Base-by-base conservation (phyloP, 2,888 invertebrate genomes). In the Aricia artaxerxes region DNA sequence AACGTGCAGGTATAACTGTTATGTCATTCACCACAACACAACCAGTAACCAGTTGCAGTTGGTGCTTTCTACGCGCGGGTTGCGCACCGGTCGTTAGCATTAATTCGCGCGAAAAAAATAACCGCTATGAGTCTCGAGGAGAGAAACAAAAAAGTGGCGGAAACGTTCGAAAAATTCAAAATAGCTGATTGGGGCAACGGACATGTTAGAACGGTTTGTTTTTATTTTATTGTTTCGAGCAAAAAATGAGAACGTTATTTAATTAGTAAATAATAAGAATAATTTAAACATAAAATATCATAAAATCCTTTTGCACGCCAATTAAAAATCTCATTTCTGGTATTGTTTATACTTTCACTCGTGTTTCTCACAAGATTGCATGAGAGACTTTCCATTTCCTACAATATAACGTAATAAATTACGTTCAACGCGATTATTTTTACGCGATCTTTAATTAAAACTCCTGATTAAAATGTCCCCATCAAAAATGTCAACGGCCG, bases 131-230 rank as follows among this genome's bases (percentile, higher is more conserved):
- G 94, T 86, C 86, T 94, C 82, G 92, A 93, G 82, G 87, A 86
- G 83, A 90, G 95, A 81, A 93, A 93, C 79, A 89, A 91, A 85
- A 95, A 94, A 85, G 88, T 95, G 31, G 87, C 88, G 3, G 95
- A 93, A 64, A 92, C 92, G 60, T 94, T 89, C 80, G 94, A 94
- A 83, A 94, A 91, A 85, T 94, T 87, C 83, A 93, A 92, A 83
- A 93, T 93, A 79, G 91, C 88, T 4, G 86, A 91, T 84, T 94
- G 94, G 94, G 94, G 94, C 44, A 89, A 89, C 77, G 83, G 79
- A 53, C 85, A 85, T 82, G 83, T 85, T 35, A 87, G 87, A 86
- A 83, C 86, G 92, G 93, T 94, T 85, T 83, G 91, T 90, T 80
- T 80, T 83, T 83, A 78, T 78, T 77, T 78, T 49, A 53, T 64